Evolutionary conservation across 2,888 invertebrate genomes (phyloP), one percentile per base, ranked within the genome.

Genomic region (Nomada ruficornis): DNA sequence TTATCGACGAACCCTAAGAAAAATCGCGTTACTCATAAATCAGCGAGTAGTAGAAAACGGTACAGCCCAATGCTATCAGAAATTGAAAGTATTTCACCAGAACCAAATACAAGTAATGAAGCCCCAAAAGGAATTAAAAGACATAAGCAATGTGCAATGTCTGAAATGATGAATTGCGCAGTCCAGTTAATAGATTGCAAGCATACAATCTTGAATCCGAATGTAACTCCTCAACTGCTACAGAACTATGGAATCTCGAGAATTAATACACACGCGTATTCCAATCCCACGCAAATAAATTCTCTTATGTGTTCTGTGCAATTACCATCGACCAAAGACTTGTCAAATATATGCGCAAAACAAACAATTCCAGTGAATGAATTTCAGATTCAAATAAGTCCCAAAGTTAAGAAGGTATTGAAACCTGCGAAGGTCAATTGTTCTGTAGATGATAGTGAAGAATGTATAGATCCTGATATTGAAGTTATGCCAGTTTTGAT

Each of bases 131-230:
- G 20, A 2, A 15, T 52, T 7, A 79, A 60, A 23, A 78, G 75
- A 44, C 59, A 77, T 18, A 85, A 76, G 23, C 72, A 69, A 11
- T 47, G 70, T 26, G 63, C 76, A 2, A 29, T 71, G 59, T 88
- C 86, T 4, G 87, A 91, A 77, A 91, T 93, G 88, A 90, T 65
- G 84, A 89, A 82, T 10, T 94, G 94, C 71, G 88, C 88, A 76
- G 93, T 94, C 0, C 77, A 80, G 9, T 20, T 94, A 26, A 72
- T 91, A 3, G 93, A 94, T 55, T 89, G 92, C 68, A 92, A 91
- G 73, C 87, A 89, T 50, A 90, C 89, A 11, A 86, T 91, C 47
- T 68, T 92, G 3, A 86, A 84, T 44, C 81, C 88, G 15, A 86
- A 89, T 13, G 84, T 86, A 11, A 80, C 86, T 71, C 72, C 86